Percentiles rank a stretch among this genome's conserved stretches.
phyloP scores from a whole-genome alignment of 2,797 vertebrate genomes.

The Poliocrania exsul region DNA sequence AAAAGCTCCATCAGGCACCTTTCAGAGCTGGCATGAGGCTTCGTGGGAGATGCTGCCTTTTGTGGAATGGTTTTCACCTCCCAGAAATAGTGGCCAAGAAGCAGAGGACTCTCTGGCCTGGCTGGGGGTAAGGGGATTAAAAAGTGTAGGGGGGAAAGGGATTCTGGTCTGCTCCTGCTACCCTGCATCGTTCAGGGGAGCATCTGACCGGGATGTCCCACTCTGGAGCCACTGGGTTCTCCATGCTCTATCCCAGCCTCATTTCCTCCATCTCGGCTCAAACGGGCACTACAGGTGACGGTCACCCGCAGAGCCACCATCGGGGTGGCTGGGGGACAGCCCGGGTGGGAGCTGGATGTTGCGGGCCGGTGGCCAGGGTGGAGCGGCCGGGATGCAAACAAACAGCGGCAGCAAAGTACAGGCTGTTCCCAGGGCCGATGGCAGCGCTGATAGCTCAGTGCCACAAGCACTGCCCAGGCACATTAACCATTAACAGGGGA shows the following conservation, averaged over 20 bases:
- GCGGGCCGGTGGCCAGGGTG: not conserved
- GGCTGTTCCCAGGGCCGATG: conserved; percentile 27
- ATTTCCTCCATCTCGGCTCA: not conserved
- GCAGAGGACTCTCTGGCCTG: rapidly evolving
- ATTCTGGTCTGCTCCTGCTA: not conserved
- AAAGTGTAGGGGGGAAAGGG: not conserved
- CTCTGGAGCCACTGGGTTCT: not conserved
- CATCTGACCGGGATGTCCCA: not conserved
- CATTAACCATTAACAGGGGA: conserved; percentile 68
- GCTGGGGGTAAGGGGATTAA: not conserved
- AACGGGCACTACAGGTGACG: not conserved
- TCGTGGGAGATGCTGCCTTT: rapidly evolving
- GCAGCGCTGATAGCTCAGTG: conserved; percentile 8
- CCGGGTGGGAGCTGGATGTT: rapidly evolving
- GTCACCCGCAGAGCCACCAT: not conserved
- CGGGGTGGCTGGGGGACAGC: not conserved
- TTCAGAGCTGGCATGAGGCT: not conserved
- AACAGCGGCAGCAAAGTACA: conserved; percentile 28
- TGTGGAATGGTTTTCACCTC: rapidly evolving
- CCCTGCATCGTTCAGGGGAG: not conserved
- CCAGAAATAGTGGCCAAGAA: not conserved
- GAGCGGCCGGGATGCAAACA: not conserved
- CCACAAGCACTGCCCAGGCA: not conserved
- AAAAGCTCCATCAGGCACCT: not conserved
- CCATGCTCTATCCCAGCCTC: rapidly evolving